Base-by-base conservation (phyloP, 2,888 invertebrate species). In the Drosophila maculinotata region DNA sequence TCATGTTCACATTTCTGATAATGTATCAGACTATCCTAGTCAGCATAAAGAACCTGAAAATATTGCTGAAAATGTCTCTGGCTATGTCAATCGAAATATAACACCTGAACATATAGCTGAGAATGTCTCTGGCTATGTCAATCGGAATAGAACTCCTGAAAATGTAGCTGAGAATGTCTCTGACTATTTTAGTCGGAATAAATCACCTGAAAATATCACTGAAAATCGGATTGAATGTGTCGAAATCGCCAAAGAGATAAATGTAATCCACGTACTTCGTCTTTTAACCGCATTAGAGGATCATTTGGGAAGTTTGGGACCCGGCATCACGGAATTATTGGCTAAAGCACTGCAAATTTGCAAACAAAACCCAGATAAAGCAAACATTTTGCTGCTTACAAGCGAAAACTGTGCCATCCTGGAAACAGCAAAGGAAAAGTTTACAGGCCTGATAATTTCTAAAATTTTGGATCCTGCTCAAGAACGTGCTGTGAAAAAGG, bases 241-340 rank as follows among this genome's bases (percentile, higher is more conserved):
- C n/a, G 54, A 56, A 20, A 44, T 9, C 3, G 15, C 3, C 0
- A 39, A 47, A 1, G 39, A 51, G 2, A 42, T 92, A 5, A 92
- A 92, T 72, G 92, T 94, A 3, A 94, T 95, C 3, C 93, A 93
- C 26, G 94, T 96, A 33, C 91, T 97, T 49, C 93, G 97, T 8
- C 92, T 96, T 57, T 92, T 97, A 1, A 96, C 96, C 1, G 96
- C 96, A 1, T 91, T 97, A 7, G 97, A 97, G 88, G 95, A 95
- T 76, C 94, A 95, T 81, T 92, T 97, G 26, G 97, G 97, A 17
- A 96, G 96, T 28, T 92, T 97, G 20, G 96, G 96, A 0, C 96
- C 96, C 0, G 95, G 94, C 90, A 92, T 97, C 39, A 94, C 96
- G 1, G 94, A 95, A 44, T 89, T 97, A 17, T 69, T 90, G 17